Base-by-base conservation (phyloP, 2,888 invertebrate genomes). In the Drosophila borborema region DNA sequence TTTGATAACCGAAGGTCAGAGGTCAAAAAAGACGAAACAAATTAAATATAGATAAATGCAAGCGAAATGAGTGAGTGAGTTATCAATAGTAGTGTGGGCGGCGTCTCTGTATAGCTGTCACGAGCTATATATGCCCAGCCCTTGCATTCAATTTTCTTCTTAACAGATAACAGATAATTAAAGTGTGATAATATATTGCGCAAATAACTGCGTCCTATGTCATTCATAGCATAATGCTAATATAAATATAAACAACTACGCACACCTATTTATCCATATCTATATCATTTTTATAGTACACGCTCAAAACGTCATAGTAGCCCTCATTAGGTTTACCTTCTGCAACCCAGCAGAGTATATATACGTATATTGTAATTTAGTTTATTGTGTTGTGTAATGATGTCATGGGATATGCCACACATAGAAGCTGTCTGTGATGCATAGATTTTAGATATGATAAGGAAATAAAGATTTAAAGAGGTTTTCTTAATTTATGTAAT, bases 81-180 rank as follows among this genome's bases (percentile, higher is more conserved):
- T 46, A 36, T 48, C 48, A 16, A 14, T 23, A 36, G 34, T 6
- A 1, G 6, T 18, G 16, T 23, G 48, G 48, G 28, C 48, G 48
- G 16, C n/a, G n/a, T n/a, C 28, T n/a, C 48, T 2, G 31, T 31
- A 49, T 49, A 31, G 31, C 49, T 49, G 49, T 31, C 49, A 49
- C 31, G 9, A 7, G 28, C 40, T 41, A 8, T 18, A 28, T 62
- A 49, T 49, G 5, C 31, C 4, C 4, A 40, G 51, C 62, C 45
- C 34, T 34, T 31, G 45, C 53, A 43, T 64, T 60, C 36, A 64
- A 61, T 64, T 65, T 59, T 16, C 40, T 46, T 54, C 59, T 69
- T 51, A 54, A 34, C 59, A 69, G 78, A 72, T 71, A 78, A 51
- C 64, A 79, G 60, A 72, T 72, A 75, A 79, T 75, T 75, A 68